phyloP scores from a whole-genome alignment of 1,140 invertebrate species.

The Pteromalus puparum region DNA sequence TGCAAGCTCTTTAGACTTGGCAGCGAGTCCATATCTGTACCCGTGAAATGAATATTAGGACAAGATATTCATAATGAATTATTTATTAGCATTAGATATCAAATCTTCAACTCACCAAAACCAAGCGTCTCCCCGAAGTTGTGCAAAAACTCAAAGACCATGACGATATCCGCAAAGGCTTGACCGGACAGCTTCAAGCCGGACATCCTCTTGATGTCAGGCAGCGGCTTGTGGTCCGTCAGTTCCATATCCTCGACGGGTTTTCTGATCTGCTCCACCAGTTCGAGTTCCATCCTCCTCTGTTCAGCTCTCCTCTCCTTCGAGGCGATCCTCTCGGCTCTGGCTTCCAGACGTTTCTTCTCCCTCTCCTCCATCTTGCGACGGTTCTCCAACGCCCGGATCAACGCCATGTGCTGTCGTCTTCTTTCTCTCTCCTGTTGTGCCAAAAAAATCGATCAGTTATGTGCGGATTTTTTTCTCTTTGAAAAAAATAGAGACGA shows the following conservation, averaged over 20 bases:
- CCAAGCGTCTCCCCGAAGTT: conserved; percentile 96
- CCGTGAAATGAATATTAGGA: conserved; percentile 27
- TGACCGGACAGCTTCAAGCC: conserved; percentile 89
- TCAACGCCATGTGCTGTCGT: conserved; percentile 91
- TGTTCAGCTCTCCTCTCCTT: conserved; percentile 91
- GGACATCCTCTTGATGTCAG: conserved; percentile 85
- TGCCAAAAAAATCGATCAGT: neutral
- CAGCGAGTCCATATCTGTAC: conserved; percentile 88
- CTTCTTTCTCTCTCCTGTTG: conserved; percentile 90
- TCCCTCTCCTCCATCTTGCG: conserved; percentile 93
- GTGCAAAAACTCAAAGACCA: conserved; percentile 96
- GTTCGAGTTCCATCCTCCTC: conserved; percentile 88
- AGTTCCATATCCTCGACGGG: conserved; percentile 91
- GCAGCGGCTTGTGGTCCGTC: conserved; percentile 83
- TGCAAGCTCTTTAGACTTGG: conserved; percentile 92
- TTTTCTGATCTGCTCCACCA: conserved; percentile 89
- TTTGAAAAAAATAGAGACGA: neutral
- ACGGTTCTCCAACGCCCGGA: conserved; percentile 90
- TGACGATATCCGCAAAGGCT: conserved; percentile 92
- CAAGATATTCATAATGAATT: neutral
- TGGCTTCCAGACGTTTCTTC: conserved; percentile 86
- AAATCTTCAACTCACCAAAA: conserved; percentile 82
- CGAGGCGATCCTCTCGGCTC: conserved; percentile 85
- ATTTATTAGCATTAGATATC: neutral
- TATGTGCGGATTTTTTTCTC: neutral